These are phyloP conservation scores for Tragelaphus scriptus DNA, from an alignment of 2,113 vertebrate genomes.

Conservation along the genomic window DNA sequence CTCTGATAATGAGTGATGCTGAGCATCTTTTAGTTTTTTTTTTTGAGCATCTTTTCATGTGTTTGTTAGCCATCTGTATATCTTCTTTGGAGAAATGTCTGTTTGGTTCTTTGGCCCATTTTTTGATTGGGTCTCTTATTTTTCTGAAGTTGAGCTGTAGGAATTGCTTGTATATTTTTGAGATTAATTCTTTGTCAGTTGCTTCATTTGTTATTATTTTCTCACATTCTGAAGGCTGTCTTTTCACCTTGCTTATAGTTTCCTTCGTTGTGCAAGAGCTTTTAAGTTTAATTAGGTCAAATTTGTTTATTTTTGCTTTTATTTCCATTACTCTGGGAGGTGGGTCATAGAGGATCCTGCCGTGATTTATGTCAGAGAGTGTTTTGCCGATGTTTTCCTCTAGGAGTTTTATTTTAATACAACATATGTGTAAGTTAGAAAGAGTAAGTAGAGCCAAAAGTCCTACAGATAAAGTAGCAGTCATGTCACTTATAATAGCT, in stretches of 20 bases:
- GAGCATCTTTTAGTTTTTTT: too few relatives aligned
- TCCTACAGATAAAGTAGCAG: not conserved
- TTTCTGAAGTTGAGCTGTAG: not conserved
- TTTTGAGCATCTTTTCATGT: not conserved
- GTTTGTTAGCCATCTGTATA: not conserved
- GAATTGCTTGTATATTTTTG: not conserved
- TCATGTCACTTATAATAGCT: not conserved
- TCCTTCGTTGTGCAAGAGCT: not conserved
- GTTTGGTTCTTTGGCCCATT: not conserved
- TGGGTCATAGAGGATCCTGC: not conserved
- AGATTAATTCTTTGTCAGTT: not conserved
- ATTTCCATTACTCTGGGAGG: not conserved
- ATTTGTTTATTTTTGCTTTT: not conserved
- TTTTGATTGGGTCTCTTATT: not conserved
- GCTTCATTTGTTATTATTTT: not conserved
- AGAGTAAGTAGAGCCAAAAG: not conserved
- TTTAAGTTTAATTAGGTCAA: not conserved
- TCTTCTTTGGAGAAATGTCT: not conserved
- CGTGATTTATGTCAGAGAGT: not conserved
- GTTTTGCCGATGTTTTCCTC: not conserved
- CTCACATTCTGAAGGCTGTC: not conserved
- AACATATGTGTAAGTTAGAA: not conserved
- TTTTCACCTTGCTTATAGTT: not conserved
- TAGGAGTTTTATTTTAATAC: not conserved
- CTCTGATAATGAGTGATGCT: not conserved